phyloP scores from a whole-genome alignment of 2,797 vertebrate species.

The Eleutherodactylus coqui region DNA sequence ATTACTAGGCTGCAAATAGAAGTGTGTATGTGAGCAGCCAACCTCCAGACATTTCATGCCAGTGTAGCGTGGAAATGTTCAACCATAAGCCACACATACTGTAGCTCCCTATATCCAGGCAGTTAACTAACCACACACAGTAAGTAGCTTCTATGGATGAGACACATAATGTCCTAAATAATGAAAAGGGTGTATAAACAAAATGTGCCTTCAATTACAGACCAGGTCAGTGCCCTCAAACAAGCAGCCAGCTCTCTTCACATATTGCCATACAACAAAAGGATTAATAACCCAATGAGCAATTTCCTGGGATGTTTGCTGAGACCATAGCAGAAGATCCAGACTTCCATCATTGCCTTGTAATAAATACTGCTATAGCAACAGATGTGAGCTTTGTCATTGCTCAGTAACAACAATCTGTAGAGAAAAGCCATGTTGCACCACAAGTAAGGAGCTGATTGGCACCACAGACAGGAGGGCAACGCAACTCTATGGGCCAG shows the following conservation, averaged over 20 bases:
- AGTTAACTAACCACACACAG: constrained; percentile 47
- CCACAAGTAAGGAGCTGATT: constrained; percentile 32
- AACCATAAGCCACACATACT: constrained; percentile 2
- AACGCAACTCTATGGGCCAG: neutral
- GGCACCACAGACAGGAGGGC: neutral
- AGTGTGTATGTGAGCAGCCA: neutral
- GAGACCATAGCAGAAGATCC: constrained; percentile 47
- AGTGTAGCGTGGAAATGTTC: constrained; percentile 17
- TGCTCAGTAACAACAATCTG: constrained; percentile 40
- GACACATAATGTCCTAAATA: constrained; percentile 32
- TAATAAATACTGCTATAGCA: constrained; percentile 56
- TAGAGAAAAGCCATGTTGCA: constrained; percentile 30
- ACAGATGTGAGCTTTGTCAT: constrained; percentile 51
- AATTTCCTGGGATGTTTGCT: constrained; percentile 37
- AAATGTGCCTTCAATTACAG: constrained; percentile 2
- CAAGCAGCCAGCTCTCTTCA: neutral
- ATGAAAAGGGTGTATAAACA: neutral
- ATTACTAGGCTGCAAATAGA: neutral
- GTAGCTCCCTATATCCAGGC: constrained; percentile 17
- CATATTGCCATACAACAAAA: neutral
- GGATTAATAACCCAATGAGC: constrained; percentile 25
- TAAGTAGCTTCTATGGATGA: constrained; percentile 37
- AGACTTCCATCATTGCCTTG: constrained; percentile 12
- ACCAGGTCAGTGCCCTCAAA: neutral
- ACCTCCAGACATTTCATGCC: constrained; percentile 12